Evolutionary conservation across 2,113 vertebrate genomes (phyloP), one percentile per base, ranked within the genome.

Genomic region (Rattus rattus): DNA sequence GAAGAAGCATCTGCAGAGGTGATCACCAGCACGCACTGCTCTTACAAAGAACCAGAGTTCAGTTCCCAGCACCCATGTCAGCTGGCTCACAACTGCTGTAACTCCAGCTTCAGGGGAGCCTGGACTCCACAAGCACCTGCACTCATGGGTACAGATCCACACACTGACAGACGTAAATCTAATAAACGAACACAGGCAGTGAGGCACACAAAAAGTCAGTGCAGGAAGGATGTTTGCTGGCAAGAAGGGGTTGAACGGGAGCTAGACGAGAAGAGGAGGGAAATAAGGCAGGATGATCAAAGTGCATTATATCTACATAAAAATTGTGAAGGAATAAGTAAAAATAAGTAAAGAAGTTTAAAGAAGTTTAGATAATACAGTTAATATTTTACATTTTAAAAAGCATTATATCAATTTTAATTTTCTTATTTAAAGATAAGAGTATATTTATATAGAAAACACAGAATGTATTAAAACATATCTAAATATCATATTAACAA

Each of bases 361-460:
- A 84, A 39, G 56, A 61, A 39, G 61, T 84, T 84, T 43, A 67
- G 14, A 61, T 43, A 26, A 56, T 17, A 14, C 59, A 96, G 87
- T n/a, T 36, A 20, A 2, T 85, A 7, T 65, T 59, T 88, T 7
- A 96, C 88, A 43, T 85, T 75, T 73, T 79, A n/a, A 90, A 88
- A 12, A 73, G 14, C 63, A 77, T 70, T 80, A 26, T 86, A 83
- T 59, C 39, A 80, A 61, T 54, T 30, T n/a, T 80, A 79, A 89
- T 70, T 63, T 94, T 73, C 63, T 94, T 76, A 88, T 80, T 96
- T 59, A 94, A 30, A 5, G 67, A 85, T n/a, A 24, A 56, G 56
- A 65, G 30, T 83, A 49, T 81, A 43, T 7, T 73, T 47, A 84
- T 24, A 2, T 8, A 63, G 16, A 84, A 94, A 84, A 88, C 20